These are phyloP conservation scores for Operophtera brumata DNA, from an alignment of 2,888 invertebrate genomes.

Conservation along the genomic window DNA sequence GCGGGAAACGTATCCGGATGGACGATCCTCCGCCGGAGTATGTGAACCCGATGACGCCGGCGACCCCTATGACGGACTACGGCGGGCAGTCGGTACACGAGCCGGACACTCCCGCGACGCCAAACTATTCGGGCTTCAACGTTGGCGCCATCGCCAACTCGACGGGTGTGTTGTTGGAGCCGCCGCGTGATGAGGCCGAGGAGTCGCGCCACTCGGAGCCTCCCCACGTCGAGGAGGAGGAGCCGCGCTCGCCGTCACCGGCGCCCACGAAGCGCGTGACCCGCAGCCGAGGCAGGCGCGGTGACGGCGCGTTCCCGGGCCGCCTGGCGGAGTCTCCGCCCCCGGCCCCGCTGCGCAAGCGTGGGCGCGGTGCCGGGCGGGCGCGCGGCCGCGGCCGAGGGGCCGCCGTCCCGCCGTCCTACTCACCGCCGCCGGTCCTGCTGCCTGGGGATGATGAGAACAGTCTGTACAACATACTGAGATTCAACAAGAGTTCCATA, in stretches of 20 bases:
- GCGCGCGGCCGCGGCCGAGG: conserved; percentile 69
- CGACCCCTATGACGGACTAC: conserved; percentile 78
- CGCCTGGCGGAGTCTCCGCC: conserved; percentile 75
- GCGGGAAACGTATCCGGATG: conserved; percentile 95
- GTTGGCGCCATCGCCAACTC: conserved; percentile 59
- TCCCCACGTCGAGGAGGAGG: conserved; percentile 57
- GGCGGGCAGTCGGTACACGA: conserved; percentile 77
- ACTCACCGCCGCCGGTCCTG: conserved; percentile 76
- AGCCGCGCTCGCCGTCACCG: conserved; percentile 80
- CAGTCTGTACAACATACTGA: conserved; percentile 90
- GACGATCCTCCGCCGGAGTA: conserved; percentile 95
- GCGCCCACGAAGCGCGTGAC: conserved; percentile 83
- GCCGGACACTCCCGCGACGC: conserved; percentile 71
- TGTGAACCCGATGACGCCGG: conserved; percentile 83
- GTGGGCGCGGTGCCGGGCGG: conserved; percentile 60
- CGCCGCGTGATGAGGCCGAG: conserved; percentile 61
- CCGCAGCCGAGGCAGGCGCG: conserved; percentile 81
- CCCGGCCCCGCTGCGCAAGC: conserved; percentile 66
- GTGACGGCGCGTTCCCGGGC: conserved; percentile 71
- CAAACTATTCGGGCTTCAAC: conserved; percentile 70
- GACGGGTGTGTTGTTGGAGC: conserved; percentile 51
- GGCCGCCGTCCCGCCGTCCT: conserved; percentile 70
- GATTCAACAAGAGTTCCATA: conserved; percentile 90
- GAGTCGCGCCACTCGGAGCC: conserved; percentile 47
- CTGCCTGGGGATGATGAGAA: conserved; percentile 87